phyloP scores from a whole-genome alignment of 2,113 vertebrate species.

The Notothenia coriiceps region DNA sequence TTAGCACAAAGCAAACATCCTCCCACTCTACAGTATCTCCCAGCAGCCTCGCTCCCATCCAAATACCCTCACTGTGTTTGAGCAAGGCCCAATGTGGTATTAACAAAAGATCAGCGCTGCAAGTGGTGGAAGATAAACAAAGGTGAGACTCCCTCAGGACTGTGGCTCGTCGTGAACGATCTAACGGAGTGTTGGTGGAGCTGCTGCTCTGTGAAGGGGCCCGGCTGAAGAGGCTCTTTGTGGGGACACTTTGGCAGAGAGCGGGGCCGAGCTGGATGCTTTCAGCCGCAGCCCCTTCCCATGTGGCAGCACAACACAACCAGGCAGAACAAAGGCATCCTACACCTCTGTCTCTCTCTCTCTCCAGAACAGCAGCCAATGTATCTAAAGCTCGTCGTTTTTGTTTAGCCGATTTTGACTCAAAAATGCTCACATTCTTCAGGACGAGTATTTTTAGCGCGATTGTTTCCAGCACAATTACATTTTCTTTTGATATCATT shows the following conservation, averaged over 20 bases:
- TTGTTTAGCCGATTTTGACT: not conserved
- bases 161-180: constrained; percentile 8
- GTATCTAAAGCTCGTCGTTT: not conserved
- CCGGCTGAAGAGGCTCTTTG: constrained; percentile 66
- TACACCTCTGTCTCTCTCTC: not conserved
- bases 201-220: constrained; percentile 18
- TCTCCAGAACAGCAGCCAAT: not conserved
- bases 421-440: not conserved
- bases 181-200: constrained; percentile 11
- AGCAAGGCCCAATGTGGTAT: constrained; percentile 49
- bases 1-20: constrained; percentile 21
- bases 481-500: constrained; percentile 1
- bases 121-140: constrained; percentile 70
- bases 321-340: constrained; percentile 33
- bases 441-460: not conserved
- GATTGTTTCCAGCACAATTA: not conserved
- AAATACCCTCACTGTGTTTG: constrained; percentile 60
- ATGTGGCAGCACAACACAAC: constrained; percentile 56
- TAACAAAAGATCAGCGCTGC: constrained; percentile 62
- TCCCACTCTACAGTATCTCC: constrained; percentile 11
- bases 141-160: constrained; percentile 37
- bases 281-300: constrained; percentile 62
- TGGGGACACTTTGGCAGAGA: constrained; percentile 60
- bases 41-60: constrained; percentile 30
- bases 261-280: constrained; percentile 51